Percentiles rank a stretch among this genome's conserved stretches.
Conservation (phyloP, 2,797 vertebrate genomes). For the Microhierax caerulescens region DNA sequence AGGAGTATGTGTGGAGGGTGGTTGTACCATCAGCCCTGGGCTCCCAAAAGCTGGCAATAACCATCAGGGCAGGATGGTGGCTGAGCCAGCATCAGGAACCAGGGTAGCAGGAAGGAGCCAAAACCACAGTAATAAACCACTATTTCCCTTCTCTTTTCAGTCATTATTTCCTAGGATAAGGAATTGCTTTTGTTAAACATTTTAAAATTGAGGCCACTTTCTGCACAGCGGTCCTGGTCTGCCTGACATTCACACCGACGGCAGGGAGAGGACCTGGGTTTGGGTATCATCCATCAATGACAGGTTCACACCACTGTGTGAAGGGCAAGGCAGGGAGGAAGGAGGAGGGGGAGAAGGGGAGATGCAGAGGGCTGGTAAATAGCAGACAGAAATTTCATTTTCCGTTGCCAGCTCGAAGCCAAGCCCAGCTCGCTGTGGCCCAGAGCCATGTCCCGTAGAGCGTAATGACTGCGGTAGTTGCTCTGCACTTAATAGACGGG, state of each 20-base stretch:
- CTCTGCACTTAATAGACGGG: background rate
- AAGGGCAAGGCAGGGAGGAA: background rate
- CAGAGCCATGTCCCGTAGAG: conserved; percentile 45
- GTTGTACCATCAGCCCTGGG: background rate
- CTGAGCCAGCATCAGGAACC: background rate
- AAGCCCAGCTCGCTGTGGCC: background rate
- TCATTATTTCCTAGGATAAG: background rate
- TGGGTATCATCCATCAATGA: conserved; percentile 13
- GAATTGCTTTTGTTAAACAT: background rate
- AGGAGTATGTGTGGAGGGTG: background rate
- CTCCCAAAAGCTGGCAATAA: background rate
- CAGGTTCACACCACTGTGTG: background rate
- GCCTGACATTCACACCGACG: background rate
- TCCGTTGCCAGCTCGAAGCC: conserved; percentile 30
- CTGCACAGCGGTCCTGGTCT: background rate
- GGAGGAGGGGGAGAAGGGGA: background rate
- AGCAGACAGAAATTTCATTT: conserved; percentile 13
- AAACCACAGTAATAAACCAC: background rate
- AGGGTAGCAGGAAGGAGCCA: background rate
- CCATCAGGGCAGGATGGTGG: background rate
- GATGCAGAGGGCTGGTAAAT: background rate
- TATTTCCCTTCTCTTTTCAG: background rate
- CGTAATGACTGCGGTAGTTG: conserved; percentile 12
- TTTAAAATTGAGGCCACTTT: background rate
- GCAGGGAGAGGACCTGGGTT: background rate